Base-by-base conservation (phyloP, 2,888 invertebrate species). In the Fragum whitleyi region DNA sequence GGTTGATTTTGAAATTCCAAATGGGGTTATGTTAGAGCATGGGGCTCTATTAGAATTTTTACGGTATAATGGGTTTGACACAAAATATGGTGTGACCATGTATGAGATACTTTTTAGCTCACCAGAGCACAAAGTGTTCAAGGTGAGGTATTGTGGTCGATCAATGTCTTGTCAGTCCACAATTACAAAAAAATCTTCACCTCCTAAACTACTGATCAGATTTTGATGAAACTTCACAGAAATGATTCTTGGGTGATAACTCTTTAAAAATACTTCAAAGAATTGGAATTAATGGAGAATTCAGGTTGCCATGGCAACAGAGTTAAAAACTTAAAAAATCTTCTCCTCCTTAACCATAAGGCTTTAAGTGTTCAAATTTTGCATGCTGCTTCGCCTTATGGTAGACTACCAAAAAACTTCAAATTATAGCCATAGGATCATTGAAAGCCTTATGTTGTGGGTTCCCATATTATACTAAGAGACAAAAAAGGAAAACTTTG, bases 31-130 rank as follows among this genome's bases (percentile, higher is more conserved):
- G 9, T 36, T 36, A 36, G 32, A 36, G 32, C 32, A 36, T 36
- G 32, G 3, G 32, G 32, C 32, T 36, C 32, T 36, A 36, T 36
- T 36, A 36, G 32, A 36, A 36, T 36, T 36, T 36, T 36, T 36
- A 36, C 32, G 32, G 23, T 53, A 53, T 21, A 53, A 53, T 53
- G 53, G 53, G 53, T 21, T 53, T 53, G 53, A 53, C 53, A 53
- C 53, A 53, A 53, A 53, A 53, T 53, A 53, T 53, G 53, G 53
- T 53, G 53, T 53, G 53, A 53, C 53, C 53, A 53, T 53, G 53
- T 23, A 53, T 11, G 53, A 53, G 14, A 53, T 53, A 53, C 53
- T 23, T n/a, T 53, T 21, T 53, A 53, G 32, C 32, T 36, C 32
- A 36, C 32, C 32, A 6, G 32, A 36, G 32, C 32, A 36, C 32